These are phyloP conservation scores for Clupea harengus DNA, from an alignment of 2,113 vertebrate species.

Conservation along the genomic window DNA sequence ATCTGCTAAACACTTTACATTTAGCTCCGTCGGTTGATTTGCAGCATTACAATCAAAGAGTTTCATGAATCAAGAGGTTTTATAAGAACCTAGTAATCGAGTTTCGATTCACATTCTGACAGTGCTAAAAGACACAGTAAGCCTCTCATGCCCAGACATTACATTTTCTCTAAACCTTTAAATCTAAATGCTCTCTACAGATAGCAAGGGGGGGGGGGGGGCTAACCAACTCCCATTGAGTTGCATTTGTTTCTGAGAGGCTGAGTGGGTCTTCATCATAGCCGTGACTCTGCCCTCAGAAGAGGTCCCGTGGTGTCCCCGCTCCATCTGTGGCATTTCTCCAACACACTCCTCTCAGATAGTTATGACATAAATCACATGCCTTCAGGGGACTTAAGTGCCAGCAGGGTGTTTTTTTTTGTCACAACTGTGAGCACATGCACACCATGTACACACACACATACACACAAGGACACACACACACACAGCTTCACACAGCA, in stretches of 20 bases:
- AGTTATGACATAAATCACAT: conserved; percentile 4
- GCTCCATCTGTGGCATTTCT: background rate
- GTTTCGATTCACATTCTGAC: too few species aligned
- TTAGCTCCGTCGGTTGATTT: too few species aligned
- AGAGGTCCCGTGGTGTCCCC: background rate
- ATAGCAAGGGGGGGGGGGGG: too few species aligned
- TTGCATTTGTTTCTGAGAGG: too few species aligned
- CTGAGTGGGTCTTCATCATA: background rate
- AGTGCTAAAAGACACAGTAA: too few species aligned
- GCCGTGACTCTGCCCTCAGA: background rate
- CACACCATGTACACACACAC: background rate
- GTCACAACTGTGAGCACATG: background rate
- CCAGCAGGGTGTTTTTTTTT: background rate
- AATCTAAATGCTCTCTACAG: background rate
- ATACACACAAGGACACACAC: background rate
- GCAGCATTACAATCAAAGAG: too few species aligned
- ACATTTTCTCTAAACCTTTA: too few species aligned
- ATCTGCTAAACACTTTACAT: too few species aligned
- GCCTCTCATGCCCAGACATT: too few species aligned
- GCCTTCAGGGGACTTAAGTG: background rate
- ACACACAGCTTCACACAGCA: background rate
- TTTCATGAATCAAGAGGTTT: too few species aligned
- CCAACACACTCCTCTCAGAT: background rate
- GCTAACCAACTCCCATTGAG: too few species aligned
- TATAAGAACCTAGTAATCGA: too few species aligned